Base-by-base conservation (phyloP, 2,888 invertebrate genomes). In the Azorinus chamasolen region DNA sequence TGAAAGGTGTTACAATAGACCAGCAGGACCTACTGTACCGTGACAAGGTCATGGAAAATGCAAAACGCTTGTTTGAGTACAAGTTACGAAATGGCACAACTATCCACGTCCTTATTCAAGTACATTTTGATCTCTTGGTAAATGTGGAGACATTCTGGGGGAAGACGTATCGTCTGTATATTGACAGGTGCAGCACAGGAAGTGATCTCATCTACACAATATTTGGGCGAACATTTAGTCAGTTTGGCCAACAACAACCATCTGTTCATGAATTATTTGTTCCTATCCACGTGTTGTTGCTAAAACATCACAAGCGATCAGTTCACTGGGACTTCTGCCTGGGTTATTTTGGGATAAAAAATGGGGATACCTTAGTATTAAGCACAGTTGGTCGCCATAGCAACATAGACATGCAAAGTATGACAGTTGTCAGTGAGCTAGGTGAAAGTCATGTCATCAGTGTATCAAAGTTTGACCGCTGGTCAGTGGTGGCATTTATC, bases 91-190 rank as follows among this genome's bases (percentile, higher is more conserved):
- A 84, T 53, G 74, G 81, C 43, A 72, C 82, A n/a, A 85, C 76
- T 0, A 25, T 89, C n/a, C 83, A 86, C 63, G 84, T 83, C 4
- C 74, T 88, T 62, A 83, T 91, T 20, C 88, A 87, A 59, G 81
- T 88, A 10, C 79, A 81, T 45, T 84, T 86, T 71, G 85, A 86
- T 55, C 57, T 89, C 18, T 55, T 84, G 5, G 69, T 91, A 6
- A 83, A 88, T 55, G 83, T 90, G 12, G 84, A 89, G 53, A 90
- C 90, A 24, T 91, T 91, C 82, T 91, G 91, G 91, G 89, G 89
- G n/a, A 85, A 76, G 45, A 83, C 80, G 0, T 90, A 90, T 59
- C 71, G 86, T 32, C 69, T 90, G 16, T 89, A 88, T 57, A 84
- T 88, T 2, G 90, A 89, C 51, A 81, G 88, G 10, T 89, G 88